Conservation (phyloP, 2,797 vertebrate genomes). For the Pagetopsis macropterus region DNA sequence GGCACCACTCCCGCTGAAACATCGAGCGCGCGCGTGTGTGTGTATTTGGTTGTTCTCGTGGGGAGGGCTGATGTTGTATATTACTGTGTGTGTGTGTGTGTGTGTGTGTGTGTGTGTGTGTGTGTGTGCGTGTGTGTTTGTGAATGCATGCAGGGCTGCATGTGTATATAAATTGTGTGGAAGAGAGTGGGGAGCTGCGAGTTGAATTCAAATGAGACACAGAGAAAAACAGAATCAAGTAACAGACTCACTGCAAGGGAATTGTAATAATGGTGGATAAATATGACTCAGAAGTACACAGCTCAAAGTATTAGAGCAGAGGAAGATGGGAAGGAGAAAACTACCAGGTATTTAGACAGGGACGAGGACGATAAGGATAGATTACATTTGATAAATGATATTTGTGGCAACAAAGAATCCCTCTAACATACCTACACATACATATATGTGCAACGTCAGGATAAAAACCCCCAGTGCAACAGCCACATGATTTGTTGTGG, state of each 20-base stretch:
- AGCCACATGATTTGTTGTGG: slow-evolving; percentile 65
- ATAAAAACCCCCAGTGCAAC: slow-evolving; percentile 43
- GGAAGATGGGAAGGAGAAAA: slow-evolving; percentile 48
- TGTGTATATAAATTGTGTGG: slow-evolving; percentile 77
- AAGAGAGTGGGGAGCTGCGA: slow-evolving; percentile 57
- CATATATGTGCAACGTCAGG: slow-evolving; percentile 46
- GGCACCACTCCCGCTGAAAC: slow-evolving; percentile 93
- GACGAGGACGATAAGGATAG: slow-evolving; percentile 49
- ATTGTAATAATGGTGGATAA: slow-evolving; percentile 74
- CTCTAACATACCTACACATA: slow-evolving; percentile 9
- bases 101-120: slow-evolving; percentile 43
- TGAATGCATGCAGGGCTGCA: slow-evolving; percentile 70
- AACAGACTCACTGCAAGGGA: slow-evolving; percentile 65
- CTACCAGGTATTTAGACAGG: slow-evolving; percentile 64
- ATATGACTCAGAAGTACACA: slow-evolving; percentile 60
- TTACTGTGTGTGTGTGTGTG: slow-evolving; percentile 15
- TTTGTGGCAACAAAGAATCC: slow-evolving; percentile 44
- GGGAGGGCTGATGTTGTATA: slow-evolving; percentile 62
- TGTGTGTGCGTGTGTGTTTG: slow-evolving; percentile 65
- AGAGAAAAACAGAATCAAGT: slow-evolving; percentile 70
- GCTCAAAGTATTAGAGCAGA: slow-evolving; percentile 63
- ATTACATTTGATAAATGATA: slow-evolving; percentile 68
- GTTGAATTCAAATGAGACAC: slow-evolving; percentile 77
- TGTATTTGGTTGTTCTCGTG: background rate
- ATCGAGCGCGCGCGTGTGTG: slow-evolving; percentile 79